Evolutionary conservation across 2,888 invertebrate genomes (phyloP).

Genomic region (Apoda limacodes): DNA sequence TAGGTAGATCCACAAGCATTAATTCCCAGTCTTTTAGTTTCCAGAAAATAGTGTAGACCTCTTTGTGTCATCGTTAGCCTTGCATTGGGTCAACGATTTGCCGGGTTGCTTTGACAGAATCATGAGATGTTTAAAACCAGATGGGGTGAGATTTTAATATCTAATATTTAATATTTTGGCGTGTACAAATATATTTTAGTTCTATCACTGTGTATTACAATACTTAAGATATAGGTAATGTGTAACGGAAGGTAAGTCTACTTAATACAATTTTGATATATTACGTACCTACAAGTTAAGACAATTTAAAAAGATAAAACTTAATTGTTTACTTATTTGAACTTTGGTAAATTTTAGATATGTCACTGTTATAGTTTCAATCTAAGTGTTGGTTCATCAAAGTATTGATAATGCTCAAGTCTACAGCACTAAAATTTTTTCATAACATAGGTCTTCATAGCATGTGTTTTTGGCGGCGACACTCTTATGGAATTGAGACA

Average conservation of each 20-base stretch:
- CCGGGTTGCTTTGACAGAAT: conserved; percentile 83
- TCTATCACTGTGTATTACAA: too few species aligned
- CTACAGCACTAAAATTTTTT: too few species aligned
- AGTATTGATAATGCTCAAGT: background rate
- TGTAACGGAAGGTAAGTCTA: too few species aligned
- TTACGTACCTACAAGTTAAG: too few species aligned
- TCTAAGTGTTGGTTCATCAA: background rate
- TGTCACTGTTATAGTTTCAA: background rate
- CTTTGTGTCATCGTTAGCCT: conserved; percentile 84
- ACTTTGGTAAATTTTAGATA: too few species aligned
- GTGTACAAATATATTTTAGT: too few species aligned
- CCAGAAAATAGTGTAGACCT: conserved; percentile 80
- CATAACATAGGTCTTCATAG: conserved; percentile 87
- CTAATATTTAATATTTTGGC: too few species aligned
- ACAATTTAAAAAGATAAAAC: too few species aligned
- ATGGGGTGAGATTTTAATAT: conserved; percentile 79
- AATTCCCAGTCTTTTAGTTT: conserved; percentile 34
- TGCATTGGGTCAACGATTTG: conserved; percentile 99
- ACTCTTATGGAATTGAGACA: conserved; percentile 92
- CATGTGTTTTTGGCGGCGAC: conserved; percentile 94
- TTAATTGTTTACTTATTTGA: too few species aligned
- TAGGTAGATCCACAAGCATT: background rate
- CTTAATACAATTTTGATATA: too few species aligned
- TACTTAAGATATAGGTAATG: too few species aligned
- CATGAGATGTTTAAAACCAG: conserved; percentile 80